Conservation (phyloP, 2,797 vertebrate species). For the Limosa lapponica region DNA sequence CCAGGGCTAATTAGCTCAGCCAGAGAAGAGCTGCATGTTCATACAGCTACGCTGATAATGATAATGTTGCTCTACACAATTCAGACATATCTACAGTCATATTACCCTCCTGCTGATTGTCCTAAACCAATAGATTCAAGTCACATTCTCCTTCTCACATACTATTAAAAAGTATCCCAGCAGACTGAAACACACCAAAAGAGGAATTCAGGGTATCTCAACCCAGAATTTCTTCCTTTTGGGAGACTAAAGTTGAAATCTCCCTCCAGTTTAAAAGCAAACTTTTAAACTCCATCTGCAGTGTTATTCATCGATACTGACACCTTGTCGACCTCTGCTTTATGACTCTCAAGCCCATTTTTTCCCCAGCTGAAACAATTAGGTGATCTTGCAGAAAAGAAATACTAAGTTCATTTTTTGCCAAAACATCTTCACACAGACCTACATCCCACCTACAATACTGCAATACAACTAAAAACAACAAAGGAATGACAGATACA, state of each 20-base stretch:
- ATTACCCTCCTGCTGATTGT: not conserved
- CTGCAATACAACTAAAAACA: not conserved
- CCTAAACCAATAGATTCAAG: not conserved
- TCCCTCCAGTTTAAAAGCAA: not conserved
- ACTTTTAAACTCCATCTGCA: not conserved
- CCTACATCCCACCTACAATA: not conserved
- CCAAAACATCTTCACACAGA: not conserved
- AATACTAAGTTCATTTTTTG: not conserved
- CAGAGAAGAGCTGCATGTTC: not conserved
- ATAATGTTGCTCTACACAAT: not conserved
- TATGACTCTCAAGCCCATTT: not conserved
- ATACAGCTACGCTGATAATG: not conserved
- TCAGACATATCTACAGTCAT: not conserved
- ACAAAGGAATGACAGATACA: not conserved
- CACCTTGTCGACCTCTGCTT: not conserved
- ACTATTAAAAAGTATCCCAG: not conserved
- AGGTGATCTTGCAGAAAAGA: not conserved
- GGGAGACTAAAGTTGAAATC: not conserved
- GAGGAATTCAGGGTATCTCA: not conserved
- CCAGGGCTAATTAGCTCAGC: not conserved
- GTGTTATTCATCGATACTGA: not conserved
- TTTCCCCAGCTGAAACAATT: not conserved
- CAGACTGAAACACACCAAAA: not conserved
- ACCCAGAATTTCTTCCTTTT: not conserved
- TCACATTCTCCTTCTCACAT: not conserved